Evolutionary conservation across 1,140 invertebrate species (phyloP).

Genomic region (Acyrthosiphon pisum): DNA sequence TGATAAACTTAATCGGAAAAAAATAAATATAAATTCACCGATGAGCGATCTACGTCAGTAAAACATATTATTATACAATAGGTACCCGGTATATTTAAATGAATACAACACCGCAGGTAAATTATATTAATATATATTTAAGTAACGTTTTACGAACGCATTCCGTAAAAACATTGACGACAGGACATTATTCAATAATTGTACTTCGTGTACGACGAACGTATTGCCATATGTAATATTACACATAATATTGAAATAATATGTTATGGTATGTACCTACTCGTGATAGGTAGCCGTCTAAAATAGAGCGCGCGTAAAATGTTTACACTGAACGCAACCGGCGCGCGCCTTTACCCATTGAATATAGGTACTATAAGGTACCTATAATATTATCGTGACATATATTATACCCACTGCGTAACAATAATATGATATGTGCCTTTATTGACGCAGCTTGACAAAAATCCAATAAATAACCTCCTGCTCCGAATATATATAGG

Average conservation of each 20-base stretch:
- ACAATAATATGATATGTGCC: neutral
- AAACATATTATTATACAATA: neutral
- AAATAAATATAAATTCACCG: neutral
- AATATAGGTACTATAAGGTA: neutral
- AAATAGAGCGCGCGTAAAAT: neutral
- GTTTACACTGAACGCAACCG: slow-evolving; percentile 1
- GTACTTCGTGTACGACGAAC: neutral
- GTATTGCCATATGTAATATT: neutral
- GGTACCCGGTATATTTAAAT: neutral
- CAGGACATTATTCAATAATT: slow-evolving; percentile 18
- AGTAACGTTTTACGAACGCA: neutral
- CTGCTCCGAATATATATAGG: neutral
- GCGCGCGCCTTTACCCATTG: neutral
- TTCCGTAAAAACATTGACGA: neutral
- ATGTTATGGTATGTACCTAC: neutral
- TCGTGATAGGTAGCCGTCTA: neutral
- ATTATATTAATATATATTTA: neutral
- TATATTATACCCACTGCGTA: neutral
- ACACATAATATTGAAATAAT: neutral
- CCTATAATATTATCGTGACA: neutral
- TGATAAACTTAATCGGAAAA: too few relatives aligned
- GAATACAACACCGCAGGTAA: neutral
- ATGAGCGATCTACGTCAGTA: neutral
- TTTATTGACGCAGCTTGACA: slow-evolving; percentile 33
- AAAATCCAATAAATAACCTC: slow-evolving; percentile 27